These are phyloP conservation scores for Saccostrea glomerata DNA, from an alignment of 1,140 invertebrate genomes.

Conservation along the genomic window DNA sequence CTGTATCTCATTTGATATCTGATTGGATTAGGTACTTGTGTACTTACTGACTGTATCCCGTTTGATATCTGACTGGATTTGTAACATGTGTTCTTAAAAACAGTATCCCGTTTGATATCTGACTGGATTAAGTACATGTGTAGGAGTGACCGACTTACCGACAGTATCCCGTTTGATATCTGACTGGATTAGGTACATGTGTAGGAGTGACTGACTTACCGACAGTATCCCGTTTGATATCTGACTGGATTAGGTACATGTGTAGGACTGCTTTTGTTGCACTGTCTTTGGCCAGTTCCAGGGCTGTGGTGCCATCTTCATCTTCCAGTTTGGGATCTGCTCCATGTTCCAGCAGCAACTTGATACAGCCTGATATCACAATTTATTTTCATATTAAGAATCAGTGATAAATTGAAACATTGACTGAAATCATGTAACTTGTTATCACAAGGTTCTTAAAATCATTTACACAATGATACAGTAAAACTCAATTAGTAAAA, in stretches of 20 bases:
- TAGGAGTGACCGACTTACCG: no score
- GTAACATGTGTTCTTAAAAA: no score
- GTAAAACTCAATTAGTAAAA: no score
- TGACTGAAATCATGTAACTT: background rate
- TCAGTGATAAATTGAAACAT: background rate
- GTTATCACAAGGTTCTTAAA: no score
- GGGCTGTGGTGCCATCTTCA: constrained; percentile 61
- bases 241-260: constrained; percentile 56
- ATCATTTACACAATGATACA: no score
- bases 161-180: constrained; percentile 57
- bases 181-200: constrained; percentile 56
- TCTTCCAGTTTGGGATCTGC: constrained; percentile 59
- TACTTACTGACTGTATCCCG: no score
- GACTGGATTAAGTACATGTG: constrained; percentile 58
- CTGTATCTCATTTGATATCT: constrained; percentile 55
- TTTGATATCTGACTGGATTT: no score
- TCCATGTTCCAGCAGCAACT: constrained; percentile 55
- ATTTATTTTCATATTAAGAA: background rate
- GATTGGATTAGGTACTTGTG: constrained; percentile 58
- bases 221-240: constrained; percentile 56
- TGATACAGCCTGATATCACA: constrained; percentile 58
- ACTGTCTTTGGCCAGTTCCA: constrained; percentile 61
- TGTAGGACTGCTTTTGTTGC: constrained; percentile 49
- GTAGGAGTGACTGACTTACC: no score
- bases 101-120: constrained; percentile 22